A percentile compares a stretch with the other conserved stretches of the same genome.
Evolutionary conservation across 2,888 invertebrate species (phyloP).

Genomic region (Lasiommata megera): DNA sequence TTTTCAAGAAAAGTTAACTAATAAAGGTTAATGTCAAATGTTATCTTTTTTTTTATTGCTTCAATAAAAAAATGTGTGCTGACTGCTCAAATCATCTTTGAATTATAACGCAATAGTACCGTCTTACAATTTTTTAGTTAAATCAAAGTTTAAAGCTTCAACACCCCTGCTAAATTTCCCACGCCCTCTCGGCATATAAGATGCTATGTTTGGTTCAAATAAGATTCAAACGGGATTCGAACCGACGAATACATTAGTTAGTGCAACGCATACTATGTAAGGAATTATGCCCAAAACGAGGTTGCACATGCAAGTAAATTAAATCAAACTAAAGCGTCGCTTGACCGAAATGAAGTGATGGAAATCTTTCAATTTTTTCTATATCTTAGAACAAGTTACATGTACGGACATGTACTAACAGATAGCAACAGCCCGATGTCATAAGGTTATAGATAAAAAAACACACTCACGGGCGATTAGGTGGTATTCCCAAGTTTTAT

Average conservation of each 20-base stretch:
- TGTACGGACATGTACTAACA: background rate
- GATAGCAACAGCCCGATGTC: background rate
- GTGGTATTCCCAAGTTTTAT: too few relatives aligned
- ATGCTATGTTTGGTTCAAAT: conserved; percentile 27
- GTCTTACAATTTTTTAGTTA: too few relatives aligned
- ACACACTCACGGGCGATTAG: too few relatives aligned
- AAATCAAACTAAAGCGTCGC: conserved; percentile 17
- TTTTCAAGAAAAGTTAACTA: too few relatives aligned
- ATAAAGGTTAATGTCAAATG: too few relatives aligned
- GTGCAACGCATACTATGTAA: conserved; percentile 11
- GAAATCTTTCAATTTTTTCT: conserved; percentile 12
- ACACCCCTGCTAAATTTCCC: background rate
- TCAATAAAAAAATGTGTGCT: too few relatives aligned
- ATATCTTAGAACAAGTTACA: background rate
- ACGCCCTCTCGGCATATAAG: background rate
- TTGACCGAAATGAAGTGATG: conserved; percentile 26
- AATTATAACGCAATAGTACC: too few relatives aligned
- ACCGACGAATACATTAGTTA: conserved; percentile 25
- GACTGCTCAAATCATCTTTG: too few relatives aligned
- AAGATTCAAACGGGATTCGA: conserved; percentile 28
- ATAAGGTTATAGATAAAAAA: too few relatives aligned
- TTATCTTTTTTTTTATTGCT: too few relatives aligned
- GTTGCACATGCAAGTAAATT: conserved; percentile 27
- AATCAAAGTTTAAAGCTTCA: background rate
- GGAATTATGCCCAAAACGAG: conserved; percentile 24